These are phyloP conservation scores for Hippopotamus amphibius DNA, from an alignment of 2,113 vertebrate species.

Conservation along the genomic window DNA sequence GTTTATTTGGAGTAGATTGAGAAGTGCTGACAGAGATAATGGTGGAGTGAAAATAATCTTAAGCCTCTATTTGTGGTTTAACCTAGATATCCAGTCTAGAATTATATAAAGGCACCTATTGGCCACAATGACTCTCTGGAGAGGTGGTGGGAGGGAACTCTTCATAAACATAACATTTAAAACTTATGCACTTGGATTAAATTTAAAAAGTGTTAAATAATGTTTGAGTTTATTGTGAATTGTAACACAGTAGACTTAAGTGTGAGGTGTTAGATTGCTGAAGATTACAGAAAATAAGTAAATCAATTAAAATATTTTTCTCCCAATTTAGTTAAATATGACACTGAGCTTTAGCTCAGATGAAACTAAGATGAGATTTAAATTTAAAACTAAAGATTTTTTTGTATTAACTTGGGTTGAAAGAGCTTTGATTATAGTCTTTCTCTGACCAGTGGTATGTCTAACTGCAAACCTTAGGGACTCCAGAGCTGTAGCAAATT, in stretches of 20 bases:
- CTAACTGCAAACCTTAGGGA: slow-evolving; percentile 4
- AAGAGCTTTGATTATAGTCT: slow-evolving; percentile 14
- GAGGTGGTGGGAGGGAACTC: background rate
- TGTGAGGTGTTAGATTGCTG: slow-evolving; percentile 22
- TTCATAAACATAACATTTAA: background rate
- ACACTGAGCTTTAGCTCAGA: slow-evolving; percentile 25
- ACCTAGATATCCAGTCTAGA: background rate
- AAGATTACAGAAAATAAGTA: slow-evolving; percentile 58
- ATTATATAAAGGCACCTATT: background rate
- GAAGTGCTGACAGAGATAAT: background rate
- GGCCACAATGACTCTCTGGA: background rate
- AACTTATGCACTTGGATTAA: background rate
- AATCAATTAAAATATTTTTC: slow-evolving; percentile 47
- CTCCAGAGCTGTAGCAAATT: background rate
- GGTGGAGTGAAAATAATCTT: background rate
- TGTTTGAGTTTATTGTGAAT: slow-evolving; percentile 35
- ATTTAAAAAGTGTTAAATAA: slow-evolving; percentile 21
- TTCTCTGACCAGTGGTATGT: background rate
- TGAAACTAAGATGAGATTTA: slow-evolving; percentile 52
- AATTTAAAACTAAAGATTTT: background rate
- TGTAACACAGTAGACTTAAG: background rate
- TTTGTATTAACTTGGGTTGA: slow-evolving; percentile 26
- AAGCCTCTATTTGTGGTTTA: background rate
- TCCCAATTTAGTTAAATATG: slow-evolving; percentile 40
- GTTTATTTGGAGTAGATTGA: background rate